Base-by-base conservation (phyloP, 2,888 invertebrate genomes). In the Megastigmus dorsalis region DNA sequence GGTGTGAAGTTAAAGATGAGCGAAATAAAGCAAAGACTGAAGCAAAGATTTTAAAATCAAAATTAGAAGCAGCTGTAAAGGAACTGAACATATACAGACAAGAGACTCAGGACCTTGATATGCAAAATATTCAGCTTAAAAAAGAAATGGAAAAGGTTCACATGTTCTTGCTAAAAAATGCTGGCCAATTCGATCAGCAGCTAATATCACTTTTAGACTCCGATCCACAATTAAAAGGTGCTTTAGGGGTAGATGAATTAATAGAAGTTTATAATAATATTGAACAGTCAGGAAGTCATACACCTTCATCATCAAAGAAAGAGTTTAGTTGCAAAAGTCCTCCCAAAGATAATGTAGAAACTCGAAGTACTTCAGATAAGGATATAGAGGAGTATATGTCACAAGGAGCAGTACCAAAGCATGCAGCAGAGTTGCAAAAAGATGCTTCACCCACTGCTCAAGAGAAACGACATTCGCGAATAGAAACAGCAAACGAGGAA, bases 1-100 rank as follows among this genome's bases (percentile, higher is more conserved):
- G 98, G 98, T 95, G 95, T 89, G 92, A 97, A 91, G 93, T 95
- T 81, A 92, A 97, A 67, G 96, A 94, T 85, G 98, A 98, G 89
- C 91, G 98, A 26, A 98, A 98, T 86, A 95, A 95, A 85, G 94
- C 97, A 0, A 90, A 97, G 43, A 97, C 98, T 82, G 97, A 98
- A 88, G 93, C 94, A 1, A 95, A 97, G 86, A 93, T 94, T 79
- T 86, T 96, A 3, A 92, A 95, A 81, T 91, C 92, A 41, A 96
- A 95, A 89, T 89, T 97, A 38, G 97, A 97, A 84, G 88, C 91
- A 7, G 90, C 94, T 0, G 88, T 93, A 75, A 96, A 96, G 88
- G 96, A 96, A 84, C 89, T 93, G 0, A 91, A 92, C 73, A 90
- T 91, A 0, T 89, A 93, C 66, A 95, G 94, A 89, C 90, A 94